Conservation (phyloP, 2,888 invertebrate species). For the Drosophila putrida region DNA sequence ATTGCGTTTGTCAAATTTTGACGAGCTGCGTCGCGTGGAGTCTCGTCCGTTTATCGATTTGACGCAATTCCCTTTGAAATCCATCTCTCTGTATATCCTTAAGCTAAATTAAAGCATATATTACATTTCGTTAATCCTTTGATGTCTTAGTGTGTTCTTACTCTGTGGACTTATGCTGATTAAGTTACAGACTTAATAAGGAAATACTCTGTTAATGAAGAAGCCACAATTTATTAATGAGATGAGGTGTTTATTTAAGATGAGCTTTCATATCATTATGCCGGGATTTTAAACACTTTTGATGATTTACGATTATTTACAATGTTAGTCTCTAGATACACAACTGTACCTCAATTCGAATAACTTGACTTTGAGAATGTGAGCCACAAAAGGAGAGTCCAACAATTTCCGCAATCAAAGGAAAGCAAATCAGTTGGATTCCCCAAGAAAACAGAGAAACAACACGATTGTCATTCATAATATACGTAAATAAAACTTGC, state of each 20-base stretch:
- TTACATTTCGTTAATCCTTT: conserved; percentile 76
- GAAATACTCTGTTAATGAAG: neutral
- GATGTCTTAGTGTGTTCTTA: conserved; percentile 51
- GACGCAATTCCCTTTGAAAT: conserved; percentile 57
- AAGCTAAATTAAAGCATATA: conserved; percentile 68
- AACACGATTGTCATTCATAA: conserved; percentile 53
- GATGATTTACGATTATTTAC: no score
- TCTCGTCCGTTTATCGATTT: conserved; percentile 58
- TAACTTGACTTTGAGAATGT: neutral
- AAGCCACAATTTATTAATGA: conserved; percentile 17
- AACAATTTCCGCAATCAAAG: conserved; percentile 13
- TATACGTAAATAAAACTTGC: conserved; percentile 32
- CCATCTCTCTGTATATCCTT: conserved; percentile 42
- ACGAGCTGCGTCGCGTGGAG: conserved; percentile 25
- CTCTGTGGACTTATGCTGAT: conserved; percentile 45
- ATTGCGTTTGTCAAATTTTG: conserved; percentile 76
- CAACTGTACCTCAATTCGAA: neutral
- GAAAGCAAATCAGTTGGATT: conserved; percentile 16
- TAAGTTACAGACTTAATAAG: conserved; percentile 55
- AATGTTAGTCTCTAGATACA: neutral
- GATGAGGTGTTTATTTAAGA: conserved; percentile 17
- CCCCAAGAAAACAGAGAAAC: conserved; percentile 10
- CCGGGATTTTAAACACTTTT: neutral
- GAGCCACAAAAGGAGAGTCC: conserved; percentile 6
- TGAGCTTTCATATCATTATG: neutral